Conservation (phyloP, 2,797 vertebrate species). For the Lacerta agilis region DNA sequence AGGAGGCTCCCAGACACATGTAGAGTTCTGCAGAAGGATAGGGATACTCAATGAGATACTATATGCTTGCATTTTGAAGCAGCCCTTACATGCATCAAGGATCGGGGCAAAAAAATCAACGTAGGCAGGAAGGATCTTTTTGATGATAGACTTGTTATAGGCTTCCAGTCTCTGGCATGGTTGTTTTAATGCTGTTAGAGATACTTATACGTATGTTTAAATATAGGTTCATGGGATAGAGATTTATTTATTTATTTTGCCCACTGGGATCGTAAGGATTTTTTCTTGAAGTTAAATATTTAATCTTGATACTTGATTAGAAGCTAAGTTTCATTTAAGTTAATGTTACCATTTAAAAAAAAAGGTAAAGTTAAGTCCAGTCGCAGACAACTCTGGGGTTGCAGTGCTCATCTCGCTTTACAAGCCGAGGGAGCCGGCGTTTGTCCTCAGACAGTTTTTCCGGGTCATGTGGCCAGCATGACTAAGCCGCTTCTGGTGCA, state of each 20-base stretch:
- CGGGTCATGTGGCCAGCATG: too few species aligned
- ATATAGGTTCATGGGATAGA: neutral
- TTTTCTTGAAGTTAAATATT: constrained; percentile 1
- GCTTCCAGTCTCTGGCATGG: neutral
- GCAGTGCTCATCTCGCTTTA: too few species aligned
- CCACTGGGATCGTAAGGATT: neutral
- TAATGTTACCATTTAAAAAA: neutral
- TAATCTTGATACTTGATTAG: neutral
- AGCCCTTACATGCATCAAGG: neutral
- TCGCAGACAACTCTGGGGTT: too few species aligned
- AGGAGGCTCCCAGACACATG: neutral
- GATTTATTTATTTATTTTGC: too few species aligned
- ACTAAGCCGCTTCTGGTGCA: too few species aligned
- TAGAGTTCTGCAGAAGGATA: neutral
- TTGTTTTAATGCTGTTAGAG: neutral
- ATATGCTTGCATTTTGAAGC: neutral
- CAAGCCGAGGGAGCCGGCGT: too few species aligned
- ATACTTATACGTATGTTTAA: neutral
- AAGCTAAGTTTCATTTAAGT: neutral
- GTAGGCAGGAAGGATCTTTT: too few species aligned
- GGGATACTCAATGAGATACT: neutral
- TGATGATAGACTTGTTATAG: neutral
- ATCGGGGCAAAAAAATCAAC: neutral
- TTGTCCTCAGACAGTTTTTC: too few species aligned
- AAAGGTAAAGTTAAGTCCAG: too few species aligned